A percentile compares a stretch with the other conserved stretches of the same genome.
Evolutionary conservation across 2,113 vertebrate genomes (phyloP).

Genomic region (Scatophagus argus): DNA sequence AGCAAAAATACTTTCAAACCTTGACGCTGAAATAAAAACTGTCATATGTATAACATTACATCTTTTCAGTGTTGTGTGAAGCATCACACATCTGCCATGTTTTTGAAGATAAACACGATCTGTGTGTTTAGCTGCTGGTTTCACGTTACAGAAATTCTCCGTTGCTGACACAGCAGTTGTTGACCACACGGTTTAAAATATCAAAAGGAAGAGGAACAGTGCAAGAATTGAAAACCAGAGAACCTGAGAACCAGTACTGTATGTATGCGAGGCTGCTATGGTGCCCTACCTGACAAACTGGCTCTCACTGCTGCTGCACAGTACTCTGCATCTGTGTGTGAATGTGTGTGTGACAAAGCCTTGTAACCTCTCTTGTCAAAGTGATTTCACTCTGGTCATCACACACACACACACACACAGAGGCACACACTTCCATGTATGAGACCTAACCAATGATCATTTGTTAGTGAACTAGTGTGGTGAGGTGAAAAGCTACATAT

Average conservation of each 20-base stretch:
- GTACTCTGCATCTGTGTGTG: not conserved
- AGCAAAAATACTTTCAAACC: no score
- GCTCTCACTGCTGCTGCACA: not conserved
- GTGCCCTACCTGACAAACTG: slow-evolving; percentile 9
- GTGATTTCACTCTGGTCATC: slow-evolving; percentile 28
- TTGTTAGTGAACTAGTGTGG: slow-evolving; percentile 1
- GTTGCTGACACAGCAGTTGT: not conserved
- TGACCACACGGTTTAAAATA: not conserved
- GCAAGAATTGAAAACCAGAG: not conserved
- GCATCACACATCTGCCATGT: not conserved
- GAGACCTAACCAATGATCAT: slow-evolving; percentile 18
- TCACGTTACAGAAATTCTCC: not conserved
- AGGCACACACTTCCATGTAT: slow-evolving; percentile 7
- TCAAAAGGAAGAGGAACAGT: not conserved
- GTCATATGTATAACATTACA: not conserved
- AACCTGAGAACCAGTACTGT: not conserved
- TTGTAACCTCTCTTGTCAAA: slow-evolving; percentile 47
- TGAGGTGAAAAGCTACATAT: slow-evolving; percentile 21
- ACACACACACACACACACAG: slow-evolving; percentile 21
- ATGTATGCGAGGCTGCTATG: not conserved
- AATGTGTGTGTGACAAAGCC: slow-evolving; percentile 33
- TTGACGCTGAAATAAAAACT: no score
- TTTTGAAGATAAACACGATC: not conserved
- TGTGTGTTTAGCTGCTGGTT: not conserved
- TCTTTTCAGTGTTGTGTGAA: not conserved